These are phyloP conservation scores for Agonopterix subpropinquella DNA, from an alignment of 2,888 invertebrate genomes.

Conservation along the genomic window DNA sequence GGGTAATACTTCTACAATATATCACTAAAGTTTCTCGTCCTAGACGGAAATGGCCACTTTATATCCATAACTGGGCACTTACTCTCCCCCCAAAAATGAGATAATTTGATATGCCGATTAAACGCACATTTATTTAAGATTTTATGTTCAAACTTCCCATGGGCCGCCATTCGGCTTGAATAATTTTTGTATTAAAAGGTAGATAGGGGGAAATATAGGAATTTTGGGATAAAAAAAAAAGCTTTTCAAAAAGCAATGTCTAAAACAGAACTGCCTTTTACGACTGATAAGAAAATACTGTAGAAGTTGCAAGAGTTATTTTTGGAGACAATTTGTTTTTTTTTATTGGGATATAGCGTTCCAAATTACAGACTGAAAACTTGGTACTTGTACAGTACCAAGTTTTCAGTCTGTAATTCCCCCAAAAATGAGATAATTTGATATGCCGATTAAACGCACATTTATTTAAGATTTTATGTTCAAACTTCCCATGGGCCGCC, in stretches of 20 bases:
- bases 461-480: slow-evolving; percentile 46
- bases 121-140: slow-evolving; percentile 39
- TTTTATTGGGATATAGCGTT: too few relatives aligned
- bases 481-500: slow-evolving; percentile 33
- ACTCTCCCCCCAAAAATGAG: slow-evolving; percentile 38
- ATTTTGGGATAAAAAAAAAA: too few relatives aligned
- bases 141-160: slow-evolving; percentile 44
- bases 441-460: slow-evolving; percentile 45
- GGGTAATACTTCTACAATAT: too few relatives aligned
- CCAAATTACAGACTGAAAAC: too few relatives aligned
- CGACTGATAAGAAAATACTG: too few relatives aligned
- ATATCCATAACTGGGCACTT: slow-evolving; percentile 30
- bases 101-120: slow-evolving; percentile 56
- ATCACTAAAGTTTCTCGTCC: too few relatives aligned
- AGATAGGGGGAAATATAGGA: slow-evolving; percentile 14
- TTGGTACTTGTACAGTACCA: too few relatives aligned
- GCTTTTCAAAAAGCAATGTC: too few relatives aligned
- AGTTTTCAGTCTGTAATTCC: too few relatives aligned
- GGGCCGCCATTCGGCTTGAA: slow-evolving; percentile 30
- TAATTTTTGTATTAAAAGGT: slow-evolving; percentile 42
- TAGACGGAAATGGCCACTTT: slow-evolving; percentile 26
- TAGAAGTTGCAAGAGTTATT: too few relatives aligned
- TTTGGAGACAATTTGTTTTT: too few relatives aligned
- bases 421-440: slow-evolving; percentile 56
- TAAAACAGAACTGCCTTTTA: too few relatives aligned